These are phyloP conservation scores for Desmodus rotundus DNA, from an alignment of 2,113 vertebrate species.

Conservation along the genomic window DNA sequence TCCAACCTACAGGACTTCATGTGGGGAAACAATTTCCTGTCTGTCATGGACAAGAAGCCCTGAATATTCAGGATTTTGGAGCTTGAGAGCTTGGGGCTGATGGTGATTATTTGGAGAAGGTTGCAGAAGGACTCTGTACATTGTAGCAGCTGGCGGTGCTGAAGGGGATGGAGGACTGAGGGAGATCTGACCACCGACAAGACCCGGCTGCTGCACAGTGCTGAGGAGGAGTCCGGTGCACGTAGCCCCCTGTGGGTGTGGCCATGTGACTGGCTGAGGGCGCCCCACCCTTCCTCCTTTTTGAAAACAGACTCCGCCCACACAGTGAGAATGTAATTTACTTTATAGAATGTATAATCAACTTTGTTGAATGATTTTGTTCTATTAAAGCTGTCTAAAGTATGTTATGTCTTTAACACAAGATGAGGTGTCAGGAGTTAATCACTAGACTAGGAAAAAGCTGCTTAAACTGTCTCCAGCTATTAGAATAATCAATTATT, in stretches of 20 bases:
- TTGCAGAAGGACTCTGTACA: background rate
- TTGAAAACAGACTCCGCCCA: background rate
- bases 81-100: rapidly evolving
- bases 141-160: background rate
- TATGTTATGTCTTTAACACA: background rate
- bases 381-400: background rate
- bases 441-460: background rate
- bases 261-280: background rate
- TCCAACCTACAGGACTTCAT: background rate
- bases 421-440: background rate
- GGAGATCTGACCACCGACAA: background rate
- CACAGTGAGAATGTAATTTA: background rate
- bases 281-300: rapidly evolving
- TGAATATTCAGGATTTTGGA: background rate
- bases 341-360: background rate
- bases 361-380: background rate
- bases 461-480: background rate
- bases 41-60: background rate
- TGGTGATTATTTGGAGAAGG: background rate
- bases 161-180: background rate
- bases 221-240: too few species aligned
- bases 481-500: background rate
- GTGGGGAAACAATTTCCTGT: background rate
- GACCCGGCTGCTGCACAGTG: background rate
- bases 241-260: background rate